Percentiles rank a stretch among this genome's conserved stretches.
These are phyloP conservation scores for Phengaris arion DNA, from an alignment of 2,888 invertebrate genomes.

Conservation along the genomic window DNA sequence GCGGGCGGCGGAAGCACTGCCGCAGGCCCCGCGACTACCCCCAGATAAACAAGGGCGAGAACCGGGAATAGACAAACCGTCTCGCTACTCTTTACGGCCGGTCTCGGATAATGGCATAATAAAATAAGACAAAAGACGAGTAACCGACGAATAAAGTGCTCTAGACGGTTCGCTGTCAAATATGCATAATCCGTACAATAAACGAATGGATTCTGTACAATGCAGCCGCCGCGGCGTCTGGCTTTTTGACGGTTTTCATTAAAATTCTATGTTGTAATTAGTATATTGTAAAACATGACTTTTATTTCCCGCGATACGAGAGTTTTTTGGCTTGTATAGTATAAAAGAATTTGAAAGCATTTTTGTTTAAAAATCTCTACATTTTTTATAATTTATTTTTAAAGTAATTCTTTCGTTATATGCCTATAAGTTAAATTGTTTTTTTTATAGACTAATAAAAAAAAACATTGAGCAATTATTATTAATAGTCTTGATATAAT, in stretches of 20 bases:
- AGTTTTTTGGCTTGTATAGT: too few species aligned
- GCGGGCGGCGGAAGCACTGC: conserved; percentile 52
- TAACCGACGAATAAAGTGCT: conserved; percentile 47
- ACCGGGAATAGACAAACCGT: conserved; percentile 77
- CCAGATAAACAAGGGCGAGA: conserved; percentile 76
- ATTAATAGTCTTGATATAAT: too few species aligned
- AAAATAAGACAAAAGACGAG: conserved; percentile 73
- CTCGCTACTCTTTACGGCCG: conserved; percentile 69
- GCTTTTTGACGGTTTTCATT: conserved; percentile 24
- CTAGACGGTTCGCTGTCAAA: conserved; percentile 46
- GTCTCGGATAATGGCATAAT: conserved; percentile 63
- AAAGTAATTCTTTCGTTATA: neutral
- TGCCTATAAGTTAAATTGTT: neutral
- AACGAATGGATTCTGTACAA: conserved; percentile 38
- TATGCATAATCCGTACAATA: conserved; percentile 45
- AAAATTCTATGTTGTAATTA: conserved; percentile 20
- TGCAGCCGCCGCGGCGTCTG: conserved; percentile 17
- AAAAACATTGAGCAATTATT: too few species aligned
- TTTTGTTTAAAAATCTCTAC: neutral
- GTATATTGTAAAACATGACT: conserved; percentile 18
- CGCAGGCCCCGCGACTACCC: conserved; percentile 62
- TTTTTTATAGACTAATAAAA: neutral
- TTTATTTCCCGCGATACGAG: conserved; percentile 2
- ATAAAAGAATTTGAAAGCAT: neutral
- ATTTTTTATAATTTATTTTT: neutral